Conservation (phyloP, 2,113 vertebrate genomes). For the Ciconia boyciana region DNA sequence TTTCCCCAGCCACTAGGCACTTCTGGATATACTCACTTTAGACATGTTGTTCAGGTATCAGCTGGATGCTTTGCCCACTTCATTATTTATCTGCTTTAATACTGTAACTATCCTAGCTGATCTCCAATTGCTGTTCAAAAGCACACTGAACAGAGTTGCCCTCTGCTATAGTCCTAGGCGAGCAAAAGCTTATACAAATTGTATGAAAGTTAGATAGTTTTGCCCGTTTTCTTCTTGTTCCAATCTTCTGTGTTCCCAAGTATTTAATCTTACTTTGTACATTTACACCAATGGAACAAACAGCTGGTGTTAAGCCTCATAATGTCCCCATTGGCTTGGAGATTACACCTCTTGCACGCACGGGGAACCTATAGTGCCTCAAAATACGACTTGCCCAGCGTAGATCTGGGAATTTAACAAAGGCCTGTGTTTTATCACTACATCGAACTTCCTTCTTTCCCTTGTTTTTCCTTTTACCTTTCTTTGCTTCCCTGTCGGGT, state of each 20-base stretch:
- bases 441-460: not conserved
- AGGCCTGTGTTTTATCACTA: not conserved
- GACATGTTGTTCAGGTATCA: not conserved
- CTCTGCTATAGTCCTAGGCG: not conserved
- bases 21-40: conserved; percentile 7
- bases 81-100: not conserved
- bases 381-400: not conserved
- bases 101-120: not conserved
- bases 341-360: not conserved
- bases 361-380: accelerated
- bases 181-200: not conserved
- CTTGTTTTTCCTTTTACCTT: not conserved
- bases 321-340: not conserved
- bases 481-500: not conserved
- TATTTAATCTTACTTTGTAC: not conserved
- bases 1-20: not conserved
- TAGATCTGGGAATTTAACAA: not conserved
- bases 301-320: not conserved
- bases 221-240: not conserved
- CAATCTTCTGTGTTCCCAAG: not conserved
- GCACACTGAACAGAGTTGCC: not conserved
- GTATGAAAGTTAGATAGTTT: not conserved
- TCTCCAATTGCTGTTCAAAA: not conserved
- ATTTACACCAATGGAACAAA: not conserved
- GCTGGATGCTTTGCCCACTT: not conserved